These are phyloP conservation scores for Steatornis caripensis DNA, from an alignment of 2,113 vertebrate species.

Conservation along the genomic window DNA sequence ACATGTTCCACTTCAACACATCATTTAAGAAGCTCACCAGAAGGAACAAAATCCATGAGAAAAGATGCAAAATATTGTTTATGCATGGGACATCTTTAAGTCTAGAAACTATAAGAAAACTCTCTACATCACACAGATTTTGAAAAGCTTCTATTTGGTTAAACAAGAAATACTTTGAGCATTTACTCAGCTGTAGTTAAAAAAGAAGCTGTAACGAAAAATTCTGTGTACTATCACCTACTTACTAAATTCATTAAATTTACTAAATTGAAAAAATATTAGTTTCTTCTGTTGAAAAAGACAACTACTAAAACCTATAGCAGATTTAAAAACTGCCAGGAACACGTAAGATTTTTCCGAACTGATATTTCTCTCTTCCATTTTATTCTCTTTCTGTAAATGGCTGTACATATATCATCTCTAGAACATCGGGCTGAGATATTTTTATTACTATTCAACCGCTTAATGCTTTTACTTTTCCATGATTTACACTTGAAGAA, in stretches of 20 bases:
- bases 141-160: not conserved
- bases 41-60: constrained; percentile 13
- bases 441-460: not conserved
- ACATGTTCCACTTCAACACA: not conserved
- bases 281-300: not conserved
- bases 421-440: not conserved
- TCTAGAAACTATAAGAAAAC: not conserved
- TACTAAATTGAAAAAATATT: not conserved
- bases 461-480: not conserved
- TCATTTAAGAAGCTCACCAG: constrained; percentile 28
- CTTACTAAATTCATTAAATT: not conserved
- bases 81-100: constrained; percentile 24
- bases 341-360: not conserved
- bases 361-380: not conserved
- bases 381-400: not conserved
- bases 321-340: not conserved
- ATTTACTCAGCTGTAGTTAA: not conserved
- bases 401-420: not conserved
- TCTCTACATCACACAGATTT: not conserved
- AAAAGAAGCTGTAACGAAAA: not conserved
- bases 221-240: not conserved
- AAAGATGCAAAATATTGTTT: constrained; percentile 35
- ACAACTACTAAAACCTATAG: not conserved
- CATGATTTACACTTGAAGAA: constrained; percentile 15
- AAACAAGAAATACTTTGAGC: not conserved